Conservation (phyloP, 2,888 invertebrate species). For the Zygothrica quintamaculata region DNA sequence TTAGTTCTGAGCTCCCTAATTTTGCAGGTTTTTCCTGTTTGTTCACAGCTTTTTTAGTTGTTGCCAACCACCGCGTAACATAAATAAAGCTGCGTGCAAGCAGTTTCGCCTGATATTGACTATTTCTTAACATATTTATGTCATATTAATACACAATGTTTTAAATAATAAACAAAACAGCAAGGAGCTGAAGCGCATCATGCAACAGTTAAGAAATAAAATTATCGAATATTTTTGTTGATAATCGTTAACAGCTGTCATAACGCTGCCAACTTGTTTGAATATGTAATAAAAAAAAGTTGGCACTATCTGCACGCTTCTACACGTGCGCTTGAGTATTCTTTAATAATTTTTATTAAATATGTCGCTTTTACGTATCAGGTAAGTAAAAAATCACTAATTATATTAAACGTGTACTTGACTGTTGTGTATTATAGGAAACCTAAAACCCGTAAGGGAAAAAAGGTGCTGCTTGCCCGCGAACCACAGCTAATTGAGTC, state of each 20-base stretch:
- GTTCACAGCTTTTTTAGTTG: slow-evolving; percentile 19
- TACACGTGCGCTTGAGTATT: slow-evolving; percentile 61
- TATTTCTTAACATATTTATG: slow-evolving; percentile 60
- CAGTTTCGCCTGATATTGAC: slow-evolving; percentile 40
- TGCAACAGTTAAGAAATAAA: slow-evolving; percentile 31
- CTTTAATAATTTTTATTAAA: slow-evolving; percentile 19
- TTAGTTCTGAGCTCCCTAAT: slow-evolving; percentile 21
- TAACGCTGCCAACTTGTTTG: slow-evolving; percentile 29
- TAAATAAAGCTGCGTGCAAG: slow-evolving; percentile 32
- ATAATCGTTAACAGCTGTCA: slow-evolving; percentile 6
- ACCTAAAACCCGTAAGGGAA: slow-evolving; percentile 94
- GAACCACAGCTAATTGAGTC: slow-evolving; percentile 96
- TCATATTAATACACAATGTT: slow-evolving; percentile 22
- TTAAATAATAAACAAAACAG: neutral
- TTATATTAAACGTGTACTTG: neutral
- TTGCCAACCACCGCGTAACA: slow-evolving; percentile 28
- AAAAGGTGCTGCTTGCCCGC: slow-evolving; percentile 91
- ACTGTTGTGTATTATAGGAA: slow-evolving; percentile 87
- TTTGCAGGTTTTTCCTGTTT: slow-evolving; percentile 26
- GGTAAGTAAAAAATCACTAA: slow-evolving; percentile 56
- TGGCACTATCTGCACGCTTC: slow-evolving; percentile 28
- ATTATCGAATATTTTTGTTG: slow-evolving; percentile 12
- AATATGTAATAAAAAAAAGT: slow-evolving; percentile 5
- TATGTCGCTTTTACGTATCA: slow-evolving; percentile 83
- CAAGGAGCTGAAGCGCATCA: neutral